A percentile compares a stretch with the other conserved stretches of the same genome.
Conservation (phyloP, 2,113 vertebrate species). For the Amazona guildingii region DNA sequence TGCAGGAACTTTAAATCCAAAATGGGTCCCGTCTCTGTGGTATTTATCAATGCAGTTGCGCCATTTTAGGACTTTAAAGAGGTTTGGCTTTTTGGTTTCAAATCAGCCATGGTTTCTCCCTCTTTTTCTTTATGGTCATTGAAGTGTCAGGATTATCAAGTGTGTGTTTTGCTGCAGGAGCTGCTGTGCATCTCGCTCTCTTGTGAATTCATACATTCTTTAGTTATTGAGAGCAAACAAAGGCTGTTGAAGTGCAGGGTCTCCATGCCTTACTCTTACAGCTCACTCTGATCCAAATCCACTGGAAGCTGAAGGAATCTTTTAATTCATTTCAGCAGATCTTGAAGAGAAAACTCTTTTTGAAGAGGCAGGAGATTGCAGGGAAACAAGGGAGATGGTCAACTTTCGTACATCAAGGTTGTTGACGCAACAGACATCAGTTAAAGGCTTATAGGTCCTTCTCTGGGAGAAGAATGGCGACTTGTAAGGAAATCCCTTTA, state of each 20-base stretch:
- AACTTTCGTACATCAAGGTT: neutral
- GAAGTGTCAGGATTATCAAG: neutral
- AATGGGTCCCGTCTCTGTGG: rapidly evolving
- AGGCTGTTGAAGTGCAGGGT: neutral
- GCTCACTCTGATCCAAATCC: neutral
- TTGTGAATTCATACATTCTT: neutral
- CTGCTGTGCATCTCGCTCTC: neutral
- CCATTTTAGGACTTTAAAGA: neutral
- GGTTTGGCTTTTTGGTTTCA: neutral
- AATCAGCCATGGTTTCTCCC: neutral
- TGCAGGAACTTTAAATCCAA: neutral
- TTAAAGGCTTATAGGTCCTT: neutral
- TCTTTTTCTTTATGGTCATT: neutral
- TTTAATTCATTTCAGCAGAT: neutral
- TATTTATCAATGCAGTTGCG: neutral
- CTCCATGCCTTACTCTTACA: neutral
- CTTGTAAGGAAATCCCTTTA: neutral
- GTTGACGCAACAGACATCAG: neutral
- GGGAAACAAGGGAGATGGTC: neutral
- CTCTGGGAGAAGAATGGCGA: neutral
- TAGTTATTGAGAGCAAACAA: neutral
- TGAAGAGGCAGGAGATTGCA: neutral
- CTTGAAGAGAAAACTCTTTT: neutral
- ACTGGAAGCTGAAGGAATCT: neutral
- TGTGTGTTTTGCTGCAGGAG: neutral